phyloP scores from a whole-genome alignment of 1,140 invertebrate species.

The Pectinophora gossypiella region DNA sequence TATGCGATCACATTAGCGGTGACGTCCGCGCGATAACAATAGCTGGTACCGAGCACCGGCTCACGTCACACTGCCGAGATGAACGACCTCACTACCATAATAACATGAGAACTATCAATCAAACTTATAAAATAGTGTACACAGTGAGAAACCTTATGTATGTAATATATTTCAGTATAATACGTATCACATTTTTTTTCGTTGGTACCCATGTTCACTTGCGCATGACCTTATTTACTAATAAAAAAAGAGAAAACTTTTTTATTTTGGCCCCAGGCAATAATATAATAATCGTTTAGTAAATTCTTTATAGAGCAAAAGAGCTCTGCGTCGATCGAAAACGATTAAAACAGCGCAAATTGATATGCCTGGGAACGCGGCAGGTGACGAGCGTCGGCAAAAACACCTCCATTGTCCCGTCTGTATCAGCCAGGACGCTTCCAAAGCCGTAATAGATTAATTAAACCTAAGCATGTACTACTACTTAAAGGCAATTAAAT shows the following conservation, averaged over 20 bases:
- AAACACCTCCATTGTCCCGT: conserved; percentile 20
- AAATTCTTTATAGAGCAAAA: too few species aligned
- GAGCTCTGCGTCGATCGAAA: conserved; percentile 29
- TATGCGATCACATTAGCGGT: not conserved
- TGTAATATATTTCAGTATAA: too few species aligned
- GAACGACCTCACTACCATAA: not conserved
- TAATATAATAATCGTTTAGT: too few species aligned
- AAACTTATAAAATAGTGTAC: too few species aligned
- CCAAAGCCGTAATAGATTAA: not conserved
- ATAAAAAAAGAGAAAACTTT: too few species aligned
- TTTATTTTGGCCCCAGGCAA: too few species aligned
- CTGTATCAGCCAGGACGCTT: not conserved
- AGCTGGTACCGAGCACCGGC: not conserved
- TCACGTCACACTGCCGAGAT: not conserved
- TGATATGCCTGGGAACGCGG: conserved; percentile 52
- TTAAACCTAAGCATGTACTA: not conserved
- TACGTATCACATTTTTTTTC: too few species aligned
- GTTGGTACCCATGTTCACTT: too few species aligned
- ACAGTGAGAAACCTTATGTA: too few species aligned
- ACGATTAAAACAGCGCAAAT: conserved; percentile 54
- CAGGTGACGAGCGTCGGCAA: conserved; percentile 42
- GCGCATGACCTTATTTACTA: too few species aligned
- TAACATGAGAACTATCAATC: too few species aligned
- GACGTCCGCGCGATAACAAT: not conserved
- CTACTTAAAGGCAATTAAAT: too few species aligned